phyloP scores from a whole-genome alignment of 2,888 invertebrate species.

The Microctonus hyperodae region DNA sequence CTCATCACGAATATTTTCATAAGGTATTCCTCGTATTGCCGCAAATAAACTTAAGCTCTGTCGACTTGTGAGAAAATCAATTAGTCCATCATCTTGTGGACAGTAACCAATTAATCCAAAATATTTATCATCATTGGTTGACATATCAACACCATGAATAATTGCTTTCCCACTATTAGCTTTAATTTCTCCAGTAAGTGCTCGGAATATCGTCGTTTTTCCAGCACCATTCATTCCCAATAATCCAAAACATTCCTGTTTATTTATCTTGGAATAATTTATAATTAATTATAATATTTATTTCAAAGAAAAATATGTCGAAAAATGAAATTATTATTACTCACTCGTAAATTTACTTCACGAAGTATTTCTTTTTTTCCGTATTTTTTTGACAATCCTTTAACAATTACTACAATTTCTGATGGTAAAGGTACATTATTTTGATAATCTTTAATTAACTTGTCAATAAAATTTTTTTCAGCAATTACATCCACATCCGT shows the following conservation, averaged over 20 bases:
- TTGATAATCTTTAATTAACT: constrained; percentile 29
- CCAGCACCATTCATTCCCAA: constrained; percentile 41
- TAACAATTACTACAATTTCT: constrained; percentile 31
- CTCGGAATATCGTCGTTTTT: constrained; percentile 41
- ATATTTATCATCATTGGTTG: constrained; percentile 32
- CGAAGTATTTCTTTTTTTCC: constrained; percentile 25
- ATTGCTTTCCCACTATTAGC: constrained; percentile 35
- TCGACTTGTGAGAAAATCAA: constrained; percentile 41
- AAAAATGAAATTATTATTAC: constrained; percentile 5
- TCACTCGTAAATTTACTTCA: constrained; percentile 31
- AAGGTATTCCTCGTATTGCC: constrained; percentile 41
- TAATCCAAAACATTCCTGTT: constrained; percentile 40
- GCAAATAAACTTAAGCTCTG: constrained; percentile 39
- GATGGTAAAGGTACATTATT: constrained; percentile 22
- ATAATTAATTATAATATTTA: background rate
- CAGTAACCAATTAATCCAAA: constrained; percentile 42
- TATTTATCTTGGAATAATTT: constrained; percentile 31
- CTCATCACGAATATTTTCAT: constrained; percentile 36
- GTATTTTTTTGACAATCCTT: constrained; percentile 33
- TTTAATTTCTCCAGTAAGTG: constrained; percentile 32
- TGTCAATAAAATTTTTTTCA: background rate
- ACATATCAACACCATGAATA: constrained; percentile 30
- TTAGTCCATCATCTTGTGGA: constrained; percentile 41
- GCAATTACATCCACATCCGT: constrained; percentile 1
- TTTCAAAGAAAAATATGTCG: background rate